Conservation (phyloP, 1,140 invertebrate genomes). For the Thalassaphorura encarpata region DNA sequence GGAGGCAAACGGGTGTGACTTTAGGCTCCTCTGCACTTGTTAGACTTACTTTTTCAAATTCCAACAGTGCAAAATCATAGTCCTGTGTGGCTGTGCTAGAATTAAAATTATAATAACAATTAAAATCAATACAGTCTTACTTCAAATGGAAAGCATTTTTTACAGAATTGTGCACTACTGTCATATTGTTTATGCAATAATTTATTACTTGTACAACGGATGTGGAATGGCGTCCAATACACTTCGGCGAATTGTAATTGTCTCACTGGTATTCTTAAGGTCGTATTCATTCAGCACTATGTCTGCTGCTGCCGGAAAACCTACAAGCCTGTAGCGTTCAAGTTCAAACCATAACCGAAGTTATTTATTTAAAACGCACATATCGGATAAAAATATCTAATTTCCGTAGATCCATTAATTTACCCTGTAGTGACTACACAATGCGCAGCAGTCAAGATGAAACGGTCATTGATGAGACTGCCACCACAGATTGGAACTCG, state of each 20-base stretch:
- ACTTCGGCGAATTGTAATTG: slow-evolving; percentile 6
- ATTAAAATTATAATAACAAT: background rate
- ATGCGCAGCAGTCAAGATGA: slow-evolving; percentile 36
- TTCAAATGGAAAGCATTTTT: no score
- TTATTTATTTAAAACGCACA: no score
- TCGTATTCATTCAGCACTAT: slow-evolving; percentile 24
- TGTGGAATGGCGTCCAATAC: slow-evolving; percentile 14
- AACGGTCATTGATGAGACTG: slow-evolving; percentile 44
- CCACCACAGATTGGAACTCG: slow-evolving; percentile 46
- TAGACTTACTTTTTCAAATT: slow-evolving; percentile 18
- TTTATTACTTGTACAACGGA: slow-evolving; percentile 21
- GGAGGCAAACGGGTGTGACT: slow-evolving; percentile 24
- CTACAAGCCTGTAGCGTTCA: background rate
- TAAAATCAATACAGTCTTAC: no score
- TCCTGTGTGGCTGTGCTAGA: slow-evolving; percentile 19
- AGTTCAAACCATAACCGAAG: background rate
- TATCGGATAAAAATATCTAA: no score
- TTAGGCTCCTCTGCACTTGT: slow-evolving; percentile 14
- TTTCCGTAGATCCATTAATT: no score
- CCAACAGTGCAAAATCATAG: slow-evolving; percentile 22
- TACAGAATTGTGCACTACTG: background rate
- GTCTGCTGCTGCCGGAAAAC: slow-evolving; percentile 7
- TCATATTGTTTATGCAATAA: background rate
- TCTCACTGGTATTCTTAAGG: slow-evolving; percentile 7
- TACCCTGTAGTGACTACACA: slow-evolving; percentile 22